These are phyloP conservation scores for Dicaeum eximium DNA, from an alignment of 2,113 vertebrate genomes.

Conservation along the genomic window DNA sequence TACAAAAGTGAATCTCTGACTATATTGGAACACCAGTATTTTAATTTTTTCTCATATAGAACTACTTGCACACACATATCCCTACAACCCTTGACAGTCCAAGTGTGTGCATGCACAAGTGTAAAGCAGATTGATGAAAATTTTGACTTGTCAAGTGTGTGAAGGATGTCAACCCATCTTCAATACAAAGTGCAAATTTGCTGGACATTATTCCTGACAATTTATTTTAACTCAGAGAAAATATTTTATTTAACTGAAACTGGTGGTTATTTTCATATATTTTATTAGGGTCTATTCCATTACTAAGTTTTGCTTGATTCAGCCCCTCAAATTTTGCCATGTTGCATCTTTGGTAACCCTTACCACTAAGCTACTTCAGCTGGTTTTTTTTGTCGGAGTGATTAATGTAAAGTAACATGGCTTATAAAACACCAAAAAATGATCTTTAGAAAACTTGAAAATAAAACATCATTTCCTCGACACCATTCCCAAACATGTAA, in stretches of 20 bases:
- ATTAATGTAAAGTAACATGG: background rate
- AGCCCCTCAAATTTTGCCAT: background rate
- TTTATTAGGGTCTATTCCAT: background rate
- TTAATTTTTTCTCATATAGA: background rate
- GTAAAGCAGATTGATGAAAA: background rate
- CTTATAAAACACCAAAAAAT: background rate
- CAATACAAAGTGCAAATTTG: background rate
- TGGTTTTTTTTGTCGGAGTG: background rate
- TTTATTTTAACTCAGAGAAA: background rate
- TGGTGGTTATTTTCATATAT: background rate
- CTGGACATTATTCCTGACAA: background rate
- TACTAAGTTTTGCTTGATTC: background rate
- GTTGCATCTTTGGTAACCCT: background rate
- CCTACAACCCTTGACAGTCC: background rate
- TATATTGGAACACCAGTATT: rapidly evolving
- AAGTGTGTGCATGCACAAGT: rapidly evolving
- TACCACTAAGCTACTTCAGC: background rate
- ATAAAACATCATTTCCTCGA: background rate
- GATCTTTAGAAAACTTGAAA: background rate
- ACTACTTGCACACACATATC: background rate
- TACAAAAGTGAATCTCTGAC: background rate
- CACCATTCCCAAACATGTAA: background rate
- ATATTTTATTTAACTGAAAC: background rate
- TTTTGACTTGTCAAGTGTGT: background rate
- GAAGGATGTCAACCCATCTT: background rate